Evolutionary conservation across 2,888 invertebrate species (phyloP).

Genomic region (Germaria angustata): DNA sequence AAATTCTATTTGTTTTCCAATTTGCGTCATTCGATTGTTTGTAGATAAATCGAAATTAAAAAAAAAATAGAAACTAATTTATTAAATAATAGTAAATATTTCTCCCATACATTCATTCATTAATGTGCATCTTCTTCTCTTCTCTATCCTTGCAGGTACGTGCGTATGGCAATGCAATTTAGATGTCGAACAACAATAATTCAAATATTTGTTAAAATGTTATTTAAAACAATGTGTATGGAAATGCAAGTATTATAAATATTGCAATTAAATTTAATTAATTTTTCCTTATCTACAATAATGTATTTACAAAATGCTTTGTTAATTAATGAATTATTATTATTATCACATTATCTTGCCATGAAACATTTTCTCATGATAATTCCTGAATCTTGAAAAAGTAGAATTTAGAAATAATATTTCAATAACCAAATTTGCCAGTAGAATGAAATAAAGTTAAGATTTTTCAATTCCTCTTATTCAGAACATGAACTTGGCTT

Average conservation of each 20-base stretch:
- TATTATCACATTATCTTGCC: background rate
- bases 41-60: background rate
- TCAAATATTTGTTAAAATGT: constrained; percentile 37
- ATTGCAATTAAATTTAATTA: constrained; percentile 46
- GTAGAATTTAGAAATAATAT: no score
- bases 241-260: constrained; percentile 1
- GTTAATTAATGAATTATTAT: constrained; percentile 35
- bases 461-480: background rate
- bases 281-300: constrained; percentile 17
- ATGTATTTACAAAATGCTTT: constrained; percentile 23
- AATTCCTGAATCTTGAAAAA: background rate
- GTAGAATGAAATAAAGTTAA: no score
- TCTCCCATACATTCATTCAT: background rate
- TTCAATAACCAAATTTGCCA: no score
- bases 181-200: constrained; percentile 30
- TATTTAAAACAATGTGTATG: background rate
- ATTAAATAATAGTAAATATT: constrained; percentile 27
- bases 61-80: constrained; percentile 18
- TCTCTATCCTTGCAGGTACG: constrained; percentile 32
- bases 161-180: background rate
- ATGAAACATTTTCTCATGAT: constrained; percentile 19
- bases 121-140: background rate
- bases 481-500: background rate
- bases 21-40: constrained; percentile 54
- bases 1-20: constrained; percentile 49